These are phyloP conservation scores for Eonycteris spelaea DNA, from an alignment of 2,113 vertebrate genomes.

Conservation along the genomic window DNA sequence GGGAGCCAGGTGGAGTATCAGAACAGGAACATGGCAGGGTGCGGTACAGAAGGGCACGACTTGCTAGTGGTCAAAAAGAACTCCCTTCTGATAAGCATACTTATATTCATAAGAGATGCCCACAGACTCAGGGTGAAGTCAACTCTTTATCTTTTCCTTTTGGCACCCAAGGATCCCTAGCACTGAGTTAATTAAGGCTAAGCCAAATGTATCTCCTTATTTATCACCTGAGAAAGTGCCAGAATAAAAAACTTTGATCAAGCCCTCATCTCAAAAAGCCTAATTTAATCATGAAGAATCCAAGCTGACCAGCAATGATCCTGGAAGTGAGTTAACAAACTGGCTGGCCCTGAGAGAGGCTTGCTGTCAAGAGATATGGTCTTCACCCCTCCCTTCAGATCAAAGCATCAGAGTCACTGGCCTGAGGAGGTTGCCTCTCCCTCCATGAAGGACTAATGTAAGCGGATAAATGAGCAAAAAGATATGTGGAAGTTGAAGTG, in stretches of 20 bases:
- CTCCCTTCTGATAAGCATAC: neutral
- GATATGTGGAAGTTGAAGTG: rapidly evolving
- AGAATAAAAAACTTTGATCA: neutral
- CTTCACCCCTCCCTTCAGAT: no score
- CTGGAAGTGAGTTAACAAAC: neutral
- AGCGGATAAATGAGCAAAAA: neutral
- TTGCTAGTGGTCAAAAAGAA: neutral
- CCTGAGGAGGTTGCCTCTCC: neutral
- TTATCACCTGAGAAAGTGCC: neutral
- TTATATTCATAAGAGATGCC: neutral
- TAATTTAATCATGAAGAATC: neutral
- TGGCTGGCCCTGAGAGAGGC: neutral
- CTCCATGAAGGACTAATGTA: neutral
- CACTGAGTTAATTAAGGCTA: neutral
- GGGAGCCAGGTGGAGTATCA: neutral
- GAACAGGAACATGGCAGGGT: neutral
- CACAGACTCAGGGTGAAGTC: neutral
- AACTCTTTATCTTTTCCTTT: neutral
- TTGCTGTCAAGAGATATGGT: neutral
- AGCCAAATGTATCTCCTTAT: neutral
- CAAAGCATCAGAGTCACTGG: neutral
- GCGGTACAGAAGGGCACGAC: neutral
- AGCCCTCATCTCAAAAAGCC: neutral
- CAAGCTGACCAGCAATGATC: no score
- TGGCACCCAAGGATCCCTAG: neutral